These are phyloP conservation scores for Fregata magnificens DNA, from an alignment of 2,113 vertebrate genomes.

Conservation along the genomic window DNA sequence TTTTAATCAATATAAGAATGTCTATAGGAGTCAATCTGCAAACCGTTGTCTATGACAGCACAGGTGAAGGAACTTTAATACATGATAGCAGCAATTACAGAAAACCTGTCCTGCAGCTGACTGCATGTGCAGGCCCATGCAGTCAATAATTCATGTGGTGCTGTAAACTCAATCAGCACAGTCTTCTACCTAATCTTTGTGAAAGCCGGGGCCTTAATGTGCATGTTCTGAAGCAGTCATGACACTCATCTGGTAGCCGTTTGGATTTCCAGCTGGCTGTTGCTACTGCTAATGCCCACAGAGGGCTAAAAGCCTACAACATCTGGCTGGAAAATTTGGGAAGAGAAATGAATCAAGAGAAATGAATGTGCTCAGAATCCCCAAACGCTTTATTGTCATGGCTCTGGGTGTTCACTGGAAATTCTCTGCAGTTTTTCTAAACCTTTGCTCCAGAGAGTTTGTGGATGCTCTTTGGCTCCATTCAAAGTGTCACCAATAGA, in stretches of 20 bases:
- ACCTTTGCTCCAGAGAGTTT: background rate
- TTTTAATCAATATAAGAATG: background rate
- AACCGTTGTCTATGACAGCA: background rate
- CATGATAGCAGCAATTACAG: background rate
- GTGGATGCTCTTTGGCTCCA: background rate
- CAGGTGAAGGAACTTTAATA: background rate
- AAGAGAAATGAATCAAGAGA: background rate
- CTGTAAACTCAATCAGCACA: background rate
- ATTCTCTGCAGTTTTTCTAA: background rate
- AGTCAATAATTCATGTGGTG: background rate
- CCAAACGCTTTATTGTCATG: background rate
- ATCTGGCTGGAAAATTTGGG: background rate
- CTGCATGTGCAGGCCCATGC: background rate
- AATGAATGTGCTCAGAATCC: background rate
- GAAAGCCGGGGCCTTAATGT: background rate
- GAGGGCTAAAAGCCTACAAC: background rate
- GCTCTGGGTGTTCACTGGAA: background rate
- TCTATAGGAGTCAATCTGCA: background rate
- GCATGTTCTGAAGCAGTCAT: background rate
- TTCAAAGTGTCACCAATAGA: background rate
- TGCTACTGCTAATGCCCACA: background rate
- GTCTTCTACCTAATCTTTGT: background rate
- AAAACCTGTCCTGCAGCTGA: background rate
- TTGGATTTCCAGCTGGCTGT: background rate
- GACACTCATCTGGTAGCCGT: background rate